Percentiles rank a stretch among this genome's conserved stretches.
phyloP scores from a whole-genome alignment of 2,113 vertebrate genomes.

The Grantiella picta region DNA sequence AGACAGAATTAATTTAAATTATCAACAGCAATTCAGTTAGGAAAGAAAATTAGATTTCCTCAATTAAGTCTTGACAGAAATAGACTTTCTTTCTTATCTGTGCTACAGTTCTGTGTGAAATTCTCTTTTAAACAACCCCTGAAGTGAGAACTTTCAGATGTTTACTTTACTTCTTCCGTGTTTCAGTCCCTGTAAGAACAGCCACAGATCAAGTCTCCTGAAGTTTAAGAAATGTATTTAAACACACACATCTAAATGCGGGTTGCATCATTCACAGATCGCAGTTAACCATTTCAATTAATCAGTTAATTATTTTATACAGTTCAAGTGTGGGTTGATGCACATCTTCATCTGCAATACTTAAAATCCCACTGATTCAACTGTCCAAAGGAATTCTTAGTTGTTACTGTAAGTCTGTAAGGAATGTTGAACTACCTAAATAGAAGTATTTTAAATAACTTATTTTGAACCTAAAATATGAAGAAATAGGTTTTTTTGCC shows the following conservation, averaged over 20 bases:
- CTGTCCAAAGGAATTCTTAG: not conserved
- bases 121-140: not conserved
- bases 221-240: not conserved
- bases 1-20: constrained; percentile 55
- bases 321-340: not conserved
- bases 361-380: not conserved
- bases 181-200: not conserved
- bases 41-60: constrained; percentile 62
- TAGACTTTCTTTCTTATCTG: not conserved
- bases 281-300: not conserved
- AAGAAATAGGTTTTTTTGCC: not conserved
- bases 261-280: not conserved
- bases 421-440: not conserved
- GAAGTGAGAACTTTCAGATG: not conserved
- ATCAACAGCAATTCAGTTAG: constrained; percentile 37
- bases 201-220: not conserved
- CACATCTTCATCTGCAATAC: not conserved
- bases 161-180: not conserved
- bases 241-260: not conserved
- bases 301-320: not conserved
- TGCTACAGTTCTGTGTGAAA: not conserved
- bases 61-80: constrained; percentile 44
- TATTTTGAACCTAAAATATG: not conserved
- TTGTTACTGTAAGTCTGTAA: not conserved
- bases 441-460: not conserved